Evolutionary conservation across 2,113 vertebrate species (phyloP).

Genomic region (Tylochromis polylepis): DNA sequence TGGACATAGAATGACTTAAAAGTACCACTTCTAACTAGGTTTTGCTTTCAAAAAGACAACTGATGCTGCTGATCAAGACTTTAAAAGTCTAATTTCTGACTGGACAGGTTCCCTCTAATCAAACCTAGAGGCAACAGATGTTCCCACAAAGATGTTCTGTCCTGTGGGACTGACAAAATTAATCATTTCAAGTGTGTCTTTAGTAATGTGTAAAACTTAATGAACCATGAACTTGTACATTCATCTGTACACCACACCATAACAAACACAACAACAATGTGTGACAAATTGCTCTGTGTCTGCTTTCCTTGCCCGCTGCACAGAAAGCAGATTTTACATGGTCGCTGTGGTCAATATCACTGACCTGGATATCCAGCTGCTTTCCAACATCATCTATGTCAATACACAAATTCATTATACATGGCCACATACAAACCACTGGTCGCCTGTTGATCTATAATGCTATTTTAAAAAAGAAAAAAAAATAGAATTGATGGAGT

Average conservation of each 20-base stretch:
- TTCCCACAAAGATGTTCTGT: not conserved
- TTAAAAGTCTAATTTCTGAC: constrained; percentile 20
- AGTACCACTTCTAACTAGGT: not conserved
- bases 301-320: constrained; percentile 44
- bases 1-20: no score
- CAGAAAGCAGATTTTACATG: constrained; percentile 59
- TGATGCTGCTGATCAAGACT: not conserved
- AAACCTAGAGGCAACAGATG: constrained; percentile 29
- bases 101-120: constrained; percentile 3
- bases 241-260: not conserved
- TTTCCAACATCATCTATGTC: constrained; percentile 46
- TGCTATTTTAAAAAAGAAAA: constrained; percentile 29
- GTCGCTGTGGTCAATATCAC: constrained; percentile 61
- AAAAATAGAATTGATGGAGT: constrained; percentile 31
- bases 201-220: not conserved
- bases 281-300: constrained; percentile 58
- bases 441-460: constrained; percentile 39
- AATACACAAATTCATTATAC: constrained; percentile 64
- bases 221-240: not conserved
- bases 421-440: constrained; percentile 24
- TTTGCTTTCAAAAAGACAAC: not conserved
- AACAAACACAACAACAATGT: constrained; percentile 16
- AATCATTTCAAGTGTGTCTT: not conserved
- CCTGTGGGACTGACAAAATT: not conserved
- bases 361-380: constrained; percentile 73